Evolutionary conservation across 1,140 invertebrate species (phyloP), one percentile per base, ranked within the genome.

Genomic region (Bombus confusus): DNA sequence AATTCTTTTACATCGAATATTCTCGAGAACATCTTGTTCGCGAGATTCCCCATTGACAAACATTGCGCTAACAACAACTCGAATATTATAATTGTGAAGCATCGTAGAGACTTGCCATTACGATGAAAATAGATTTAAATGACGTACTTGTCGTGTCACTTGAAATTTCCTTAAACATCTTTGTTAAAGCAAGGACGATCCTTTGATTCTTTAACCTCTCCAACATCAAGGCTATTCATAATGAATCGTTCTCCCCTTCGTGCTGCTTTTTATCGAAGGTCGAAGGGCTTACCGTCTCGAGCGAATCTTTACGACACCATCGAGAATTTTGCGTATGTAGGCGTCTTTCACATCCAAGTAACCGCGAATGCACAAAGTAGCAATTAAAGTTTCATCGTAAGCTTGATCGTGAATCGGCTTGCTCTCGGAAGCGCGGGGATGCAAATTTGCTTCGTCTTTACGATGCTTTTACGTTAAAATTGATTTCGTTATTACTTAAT

Each of bases 361-460:
- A 52, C 77, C 83, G 57, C 66, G 57, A 74, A 41, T 39, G 59
- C 34, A 43, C 43, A 74, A 85, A 52, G 69, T 62, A 80, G 83
- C 31, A 73, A 85, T 85, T 85, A 85, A 80, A 72, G n/a, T 80
- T 85, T n/a, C 77, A 84, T 71, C 74, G 66, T 10, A 31, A 28
- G 37, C 22, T 62, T 4, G 15, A 25, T 47, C 25, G 12, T 15
- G 47, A 57, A 39, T 3, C 59, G 3, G 18, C 8, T 13, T 68
- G 31, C 66, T 18, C 71, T 37, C 64, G 5, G 28, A 15, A 18
- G 10, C 28, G 31, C 2, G 4, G 0, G 22, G 9, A 64, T 73
- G 59, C 15, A 41, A 82, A 82, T 75, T 66, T 75, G 34, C 41
- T 25, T 66, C 41, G 37, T 31, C 34, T 59, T 57, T n/a, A 12